Conservation (phyloP, 2,113 vertebrate genomes). For the Pteruthius melanotis region DNA sequence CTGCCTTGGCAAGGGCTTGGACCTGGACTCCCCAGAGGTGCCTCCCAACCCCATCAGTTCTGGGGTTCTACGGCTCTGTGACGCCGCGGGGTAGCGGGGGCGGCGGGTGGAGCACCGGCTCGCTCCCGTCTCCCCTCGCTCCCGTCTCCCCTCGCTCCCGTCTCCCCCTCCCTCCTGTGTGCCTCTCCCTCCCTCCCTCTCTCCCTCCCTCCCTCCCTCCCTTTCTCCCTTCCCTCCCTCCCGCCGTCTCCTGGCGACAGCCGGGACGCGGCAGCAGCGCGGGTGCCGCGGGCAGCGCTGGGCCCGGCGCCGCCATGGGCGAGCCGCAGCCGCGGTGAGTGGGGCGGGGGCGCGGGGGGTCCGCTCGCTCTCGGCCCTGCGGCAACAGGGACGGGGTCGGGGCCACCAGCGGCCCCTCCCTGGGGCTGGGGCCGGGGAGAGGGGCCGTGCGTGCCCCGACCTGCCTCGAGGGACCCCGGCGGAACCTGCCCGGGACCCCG, state of each 20-base stretch:
- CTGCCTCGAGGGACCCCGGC: neutral
- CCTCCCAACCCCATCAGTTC: neutral
- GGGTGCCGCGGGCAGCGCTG: neutral
- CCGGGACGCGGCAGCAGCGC: neutral
- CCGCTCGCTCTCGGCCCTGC: neutral
- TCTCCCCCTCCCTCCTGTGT: neutral
- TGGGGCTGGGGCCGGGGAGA: neutral
- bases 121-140: accelerated
- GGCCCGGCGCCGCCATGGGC: neutral
- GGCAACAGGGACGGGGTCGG: neutral
- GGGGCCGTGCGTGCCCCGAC: neutral
- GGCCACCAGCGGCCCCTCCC: neutral
- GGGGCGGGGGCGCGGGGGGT: neutral
- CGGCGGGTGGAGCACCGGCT: neutral
- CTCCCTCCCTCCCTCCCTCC: neutral
- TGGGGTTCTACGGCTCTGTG: neutral
- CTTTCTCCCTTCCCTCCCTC: neutral
- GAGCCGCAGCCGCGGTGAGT: neutral
- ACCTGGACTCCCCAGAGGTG: neutral
- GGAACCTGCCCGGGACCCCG: too few species aligned
- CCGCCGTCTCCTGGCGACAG: neutral
- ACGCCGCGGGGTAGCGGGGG: neutral
- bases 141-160: neutral
- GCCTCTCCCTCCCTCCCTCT: too few species aligned
- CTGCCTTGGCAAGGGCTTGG: neutral